phyloP scores from a whole-genome alignment of 1,140 invertebrate species.

The Cydia strobilella region DNA sequence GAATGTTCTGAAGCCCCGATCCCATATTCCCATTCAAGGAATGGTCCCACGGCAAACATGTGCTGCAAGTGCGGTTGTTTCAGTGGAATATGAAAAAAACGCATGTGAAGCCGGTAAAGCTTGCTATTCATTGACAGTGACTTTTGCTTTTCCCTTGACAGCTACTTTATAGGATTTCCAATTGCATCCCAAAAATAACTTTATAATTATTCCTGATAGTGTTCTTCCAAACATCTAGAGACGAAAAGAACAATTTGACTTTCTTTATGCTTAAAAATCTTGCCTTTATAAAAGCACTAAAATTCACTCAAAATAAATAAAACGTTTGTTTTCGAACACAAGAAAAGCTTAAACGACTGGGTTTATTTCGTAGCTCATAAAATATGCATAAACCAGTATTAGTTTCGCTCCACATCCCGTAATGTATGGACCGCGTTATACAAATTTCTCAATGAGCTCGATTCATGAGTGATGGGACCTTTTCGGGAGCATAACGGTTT shows the following conservation, averaged over 20 bases:
- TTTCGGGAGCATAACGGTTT: conserved; percentile 77
- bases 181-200: background rate
- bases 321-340: background rate
- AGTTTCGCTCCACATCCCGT: conserved; percentile 18
- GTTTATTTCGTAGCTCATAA: conserved; percentile 10
- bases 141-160: background rate
- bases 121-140: background rate
- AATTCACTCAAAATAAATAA: background rate
- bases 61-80: conserved; percentile 54
- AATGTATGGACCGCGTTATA: conserved; percentile 33
- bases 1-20: conserved; percentile 50
- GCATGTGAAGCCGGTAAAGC: background rate
- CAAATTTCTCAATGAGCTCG: conserved; percentile 71
- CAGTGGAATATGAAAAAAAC: conserved; percentile 9
- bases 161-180: background rate
- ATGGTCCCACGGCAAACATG: conserved; percentile 71
- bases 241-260: too few species aligned
- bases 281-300: background rate
- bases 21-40: conserved; percentile 68
- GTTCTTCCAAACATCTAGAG: too few species aligned
- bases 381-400: conserved; percentile 2
- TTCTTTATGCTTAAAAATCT: too few species aligned
- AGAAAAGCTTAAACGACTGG: background rate
- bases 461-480: conserved; percentile 76
- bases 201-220: too few species aligned